phyloP scores from a whole-genome alignment of 2,888 invertebrate genomes.

The Tholera decimalis region DNA sequence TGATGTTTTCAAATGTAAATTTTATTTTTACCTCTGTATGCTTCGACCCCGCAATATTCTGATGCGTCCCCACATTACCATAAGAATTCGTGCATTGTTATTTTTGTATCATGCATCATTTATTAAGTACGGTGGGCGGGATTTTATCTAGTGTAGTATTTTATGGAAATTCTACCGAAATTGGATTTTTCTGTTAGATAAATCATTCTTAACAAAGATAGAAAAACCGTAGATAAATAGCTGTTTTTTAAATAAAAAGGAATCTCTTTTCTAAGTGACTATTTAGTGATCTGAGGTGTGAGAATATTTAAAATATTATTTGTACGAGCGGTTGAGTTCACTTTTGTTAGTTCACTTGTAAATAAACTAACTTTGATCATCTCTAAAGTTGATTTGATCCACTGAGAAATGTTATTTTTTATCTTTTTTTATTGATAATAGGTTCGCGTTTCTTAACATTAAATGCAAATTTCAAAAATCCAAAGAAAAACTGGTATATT shows the following conservation, averaged over 20 bases:
- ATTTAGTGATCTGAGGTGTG: slow-evolving; percentile 9
- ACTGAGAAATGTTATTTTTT: slow-evolving; percentile 1
- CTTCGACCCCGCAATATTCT: slow-evolving; percentile 38
- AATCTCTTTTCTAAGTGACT: slow-evolving; percentile 2
- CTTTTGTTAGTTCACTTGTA: no score
- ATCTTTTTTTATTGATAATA: background rate
- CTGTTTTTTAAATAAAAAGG: background rate
- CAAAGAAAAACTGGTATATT: slow-evolving; percentile 25
- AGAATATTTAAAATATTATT: background rate
- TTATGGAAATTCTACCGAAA: slow-evolving; percentile 45
- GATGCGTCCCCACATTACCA: slow-evolving; percentile 38
- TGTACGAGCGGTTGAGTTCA: background rate
- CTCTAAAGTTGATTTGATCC: slow-evolving; percentile 25
- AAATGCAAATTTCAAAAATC: slow-evolving; percentile 4
- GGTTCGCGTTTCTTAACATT: no score
- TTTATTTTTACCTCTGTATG: slow-evolving; percentile 28
- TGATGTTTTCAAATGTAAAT: slow-evolving; percentile 58
- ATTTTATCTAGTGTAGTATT: slow-evolving; percentile 27
- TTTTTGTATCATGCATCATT: slow-evolving; percentile 49
- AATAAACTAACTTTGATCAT: slow-evolving; percentile 32
- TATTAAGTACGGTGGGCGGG: slow-evolving; percentile 33
- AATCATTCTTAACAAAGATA: slow-evolving; percentile 17
- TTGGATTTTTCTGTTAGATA: slow-evolving; percentile 23
- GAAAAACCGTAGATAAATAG: slow-evolving; percentile 1
- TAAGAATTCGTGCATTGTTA: slow-evolving; percentile 49